Evolutionary conservation across 2,888 invertebrate genomes (phyloP), one percentile per base, ranked within the genome.

Genomic region (Patella caerulea): DNA sequence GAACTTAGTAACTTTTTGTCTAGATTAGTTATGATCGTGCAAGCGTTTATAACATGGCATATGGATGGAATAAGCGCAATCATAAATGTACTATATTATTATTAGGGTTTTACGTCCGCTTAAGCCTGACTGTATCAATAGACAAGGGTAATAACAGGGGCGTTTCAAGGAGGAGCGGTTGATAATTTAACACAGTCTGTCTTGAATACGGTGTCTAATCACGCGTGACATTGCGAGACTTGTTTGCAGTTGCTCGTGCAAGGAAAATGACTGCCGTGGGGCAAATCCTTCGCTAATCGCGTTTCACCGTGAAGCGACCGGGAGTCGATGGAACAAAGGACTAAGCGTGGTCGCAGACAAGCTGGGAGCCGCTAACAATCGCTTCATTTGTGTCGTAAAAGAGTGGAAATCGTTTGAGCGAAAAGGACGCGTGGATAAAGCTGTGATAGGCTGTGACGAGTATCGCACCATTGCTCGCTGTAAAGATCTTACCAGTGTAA

Each of bases 211-310:
- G 24, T 65, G 19, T 65, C 65, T 65, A 65, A 65, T 65, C 65
- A 65, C 65, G 65, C 65, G 65, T 65, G 65, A 65, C 65, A 65
- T 65, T 65, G 24, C 65, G 65, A 65, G 65, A 65, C 65, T 65
- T 65, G 65, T 65, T 65, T 24, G 19, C 65, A 24, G 24, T 65
- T 24, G 65, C 65, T 65, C 65, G 24, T 24, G 65, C 65, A 65
- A 65, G 12, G 19, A 65, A 65, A 65, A 65, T 65, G 65, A 24
- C 65, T 65, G 65, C 65, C 65, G 19, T 12, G 19, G 65, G 65
- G 65, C 65, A 65, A 19, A 24, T 65, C 65, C 24, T 65, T 24
- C 65, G 19, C 24, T 65, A 65, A 65, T 65, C 65, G 65, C 65
- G 65, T 65, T 65, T 65, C 65, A 24, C 65, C 19, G 65, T 65